Base-by-base conservation (phyloP, 2,113 vertebrate species). In the Ramphastos sulfuratus region DNA sequence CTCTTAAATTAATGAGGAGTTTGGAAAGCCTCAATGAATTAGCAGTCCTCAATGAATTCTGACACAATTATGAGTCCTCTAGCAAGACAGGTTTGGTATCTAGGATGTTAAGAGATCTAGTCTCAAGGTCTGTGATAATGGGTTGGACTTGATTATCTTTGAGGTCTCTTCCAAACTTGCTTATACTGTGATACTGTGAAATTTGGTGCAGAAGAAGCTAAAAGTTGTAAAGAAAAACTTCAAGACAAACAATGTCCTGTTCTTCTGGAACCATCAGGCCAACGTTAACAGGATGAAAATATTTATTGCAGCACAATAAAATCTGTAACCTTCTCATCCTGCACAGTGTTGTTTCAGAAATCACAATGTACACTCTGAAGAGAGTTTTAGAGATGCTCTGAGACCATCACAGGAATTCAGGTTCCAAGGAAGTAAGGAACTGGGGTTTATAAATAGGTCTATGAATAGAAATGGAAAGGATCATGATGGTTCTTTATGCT, bases 341-440 rank as follows among this genome's bases (percentile, higher is more conserved):
- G n/a, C 12, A 35, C 2, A 27, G 8, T 20, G 27, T 18, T 54
- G 18, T 69, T 88, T 86, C 80, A 78, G 35, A 81, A 90, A 71
- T 56, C 25, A 52, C 24, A 56, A 17, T 0, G 0, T 33, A 46
- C 3, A 0, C 23, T 82, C 7, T 15, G n/a, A 46, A 23, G 5
- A 69, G 20, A 24, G 15, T 44, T 93, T 85, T 52, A 80, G 46
- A 82, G n/a, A 39, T 44, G 7, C 1, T 39, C n/a, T 58, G 72
- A 46, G n/a, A 42, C 3, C 5, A 71, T 73, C 2, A 1, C 33
- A 63, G 37, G 21, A 93, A 77, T 61, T 14, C 11, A 33, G 3
- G 4, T 78, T 93, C 33, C 55, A 81, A 59, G 9, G 54, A 86
- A 86, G 55, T 3, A 1, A 44, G 12, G 8, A 10, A 33, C 50